Base-by-base conservation (phyloP, 2,113 vertebrate species). In the Pseudolaguvia tuberculata region DNA sequence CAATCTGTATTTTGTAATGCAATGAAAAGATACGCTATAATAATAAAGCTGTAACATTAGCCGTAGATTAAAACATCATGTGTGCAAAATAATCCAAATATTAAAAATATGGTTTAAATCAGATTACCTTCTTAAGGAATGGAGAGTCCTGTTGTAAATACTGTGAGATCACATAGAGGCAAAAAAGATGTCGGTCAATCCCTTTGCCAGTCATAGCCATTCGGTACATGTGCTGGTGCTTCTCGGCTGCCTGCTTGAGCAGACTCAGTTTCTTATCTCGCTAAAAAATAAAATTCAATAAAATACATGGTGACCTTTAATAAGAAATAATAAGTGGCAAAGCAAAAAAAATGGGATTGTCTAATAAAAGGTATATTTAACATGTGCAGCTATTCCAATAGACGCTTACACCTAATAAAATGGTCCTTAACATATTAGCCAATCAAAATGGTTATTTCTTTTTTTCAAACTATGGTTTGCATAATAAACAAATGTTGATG, bases 181-280 rank as follows among this genome's bases (percentile, higher is more conserved):
- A 99, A 91, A 99, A 99, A 35, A 99, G 92, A 61, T 98, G 96
- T 8, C 97, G 96, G 79, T 99, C 97, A 4, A 98, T 95, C 48
- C 97, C 97, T 0, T 91, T 23, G 12, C 97, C 96, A 0, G 93
- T 95, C 96, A 99, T 99, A 3, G 97, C 94, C 0, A 95, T 81
- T 21, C 94, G 94, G 78, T 98, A 98, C 62, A 96, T 66, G 45
- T 42, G 89, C 83, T 99, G 97, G 42, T 99, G 97, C 57, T 93
- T 96, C 70, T 89, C 82, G 11, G 94, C 89, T 0, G 96, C 96
- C 3, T 21, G 0, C 58, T 80, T 90, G 15, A 99, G 91, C 11
- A 94, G 42, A 14, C 68, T 85, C 20, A 93, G 79, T 27, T 82
- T 89, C 27, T 91, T 90, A 45, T 98, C 93, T 48, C 15, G 89